Conservation (phyloP, 2,888 invertebrate species). For the Augiades crinisus region DNA sequence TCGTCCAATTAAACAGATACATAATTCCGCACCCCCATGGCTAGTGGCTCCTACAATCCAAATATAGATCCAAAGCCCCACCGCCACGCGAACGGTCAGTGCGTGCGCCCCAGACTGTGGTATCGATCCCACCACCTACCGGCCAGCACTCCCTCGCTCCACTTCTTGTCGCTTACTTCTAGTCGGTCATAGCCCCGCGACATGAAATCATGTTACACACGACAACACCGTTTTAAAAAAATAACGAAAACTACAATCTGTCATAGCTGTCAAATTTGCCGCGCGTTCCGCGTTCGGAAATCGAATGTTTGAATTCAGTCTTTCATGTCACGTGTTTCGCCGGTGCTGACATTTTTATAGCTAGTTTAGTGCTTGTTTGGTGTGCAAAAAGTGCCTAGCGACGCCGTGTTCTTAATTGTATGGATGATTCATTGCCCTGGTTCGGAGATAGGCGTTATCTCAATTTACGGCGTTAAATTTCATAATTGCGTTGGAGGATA, state of each 20-base stretch:
- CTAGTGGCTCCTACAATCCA: conserved; percentile 38
- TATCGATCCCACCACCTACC: conserved; percentile 68
- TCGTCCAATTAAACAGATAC: conserved; percentile 9
- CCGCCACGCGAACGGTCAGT: conserved; percentile 65
- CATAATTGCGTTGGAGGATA: conserved; percentile 45
- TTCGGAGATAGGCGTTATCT: conserved; percentile 53
- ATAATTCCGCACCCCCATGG: conserved; percentile 18
- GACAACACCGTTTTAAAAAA: conserved; percentile 40
- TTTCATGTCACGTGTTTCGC: conserved; percentile 16
- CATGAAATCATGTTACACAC: conserved; percentile 54
- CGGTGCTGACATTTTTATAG: conserved; percentile 39
- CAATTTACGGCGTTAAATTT: conserved; percentile 57
- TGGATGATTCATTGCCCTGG: conserved; percentile 59
- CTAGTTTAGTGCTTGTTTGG: conserved; percentile 33
- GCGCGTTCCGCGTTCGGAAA: conserved; percentile 18
- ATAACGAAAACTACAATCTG: conserved; percentile 36
- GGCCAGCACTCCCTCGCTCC: conserved; percentile 69
- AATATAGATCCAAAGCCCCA: conserved; percentile 50
- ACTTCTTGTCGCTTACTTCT: conserved; percentile 48
- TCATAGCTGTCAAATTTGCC: conserved; percentile 34
- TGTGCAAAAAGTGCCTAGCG: conserved; percentile 36
- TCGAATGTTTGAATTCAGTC: neutral
- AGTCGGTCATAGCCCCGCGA: conserved; percentile 75
- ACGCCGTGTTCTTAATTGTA: conserved; percentile 46
- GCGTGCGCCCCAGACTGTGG: conserved; percentile 75